Conservation (phyloP, 2,797 vertebrate genomes). For the Mallotus villosus region DNA sequence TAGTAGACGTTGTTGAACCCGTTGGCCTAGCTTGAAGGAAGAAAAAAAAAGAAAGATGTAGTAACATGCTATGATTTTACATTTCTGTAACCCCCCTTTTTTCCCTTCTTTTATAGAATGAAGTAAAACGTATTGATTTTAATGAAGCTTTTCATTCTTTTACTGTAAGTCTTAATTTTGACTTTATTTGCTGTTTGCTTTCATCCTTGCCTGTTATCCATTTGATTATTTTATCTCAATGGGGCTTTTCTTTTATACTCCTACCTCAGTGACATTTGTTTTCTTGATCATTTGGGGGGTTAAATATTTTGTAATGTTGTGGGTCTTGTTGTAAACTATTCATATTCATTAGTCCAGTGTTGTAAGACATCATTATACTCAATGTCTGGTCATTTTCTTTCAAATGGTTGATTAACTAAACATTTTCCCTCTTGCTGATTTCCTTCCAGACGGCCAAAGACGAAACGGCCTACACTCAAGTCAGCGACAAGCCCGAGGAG, state of each 20-base stretch:
- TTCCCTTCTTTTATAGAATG: slow-evolving; percentile 81
- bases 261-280: slow-evolving; percentile 39
- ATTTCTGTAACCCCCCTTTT: slow-evolving; percentile 71
- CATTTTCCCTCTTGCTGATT: background rate
- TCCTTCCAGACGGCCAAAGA: slow-evolving; percentile 75
- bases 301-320: slow-evolving; percentile 19
- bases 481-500: slow-evolving; percentile 77
- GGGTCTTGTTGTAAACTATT: slow-evolving; percentile 26
- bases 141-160: slow-evolving; percentile 88
- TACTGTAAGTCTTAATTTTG: slow-evolving; percentile 83
- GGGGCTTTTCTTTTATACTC: slow-evolving; percentile 38
- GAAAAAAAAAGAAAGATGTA: slow-evolving; percentile 25
- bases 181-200: slow-evolving; percentile 71
- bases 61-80: slow-evolving; percentile 74
- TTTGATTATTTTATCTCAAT: slow-evolving; percentile 42
- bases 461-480: slow-evolving; percentile 80
- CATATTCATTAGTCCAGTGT: slow-evolving; percentile 15
- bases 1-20: background rate
- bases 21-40: too few relatives aligned
- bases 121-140: slow-evolving; percentile 89
- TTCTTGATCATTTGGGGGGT: background rate
- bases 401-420: slow-evolving; percentile 22
- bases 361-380: slow-evolving; percentile 37
- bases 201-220: slow-evolving; percentile 55
- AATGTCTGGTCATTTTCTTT: slow-evolving; percentile 28